A percentile compares a stretch with the other conserved stretches of the same genome.
These are phyloP conservation scores for Coboldia fuscipes DNA, from an alignment of 1,140 invertebrate genomes.

Conservation along the genomic window DNA sequence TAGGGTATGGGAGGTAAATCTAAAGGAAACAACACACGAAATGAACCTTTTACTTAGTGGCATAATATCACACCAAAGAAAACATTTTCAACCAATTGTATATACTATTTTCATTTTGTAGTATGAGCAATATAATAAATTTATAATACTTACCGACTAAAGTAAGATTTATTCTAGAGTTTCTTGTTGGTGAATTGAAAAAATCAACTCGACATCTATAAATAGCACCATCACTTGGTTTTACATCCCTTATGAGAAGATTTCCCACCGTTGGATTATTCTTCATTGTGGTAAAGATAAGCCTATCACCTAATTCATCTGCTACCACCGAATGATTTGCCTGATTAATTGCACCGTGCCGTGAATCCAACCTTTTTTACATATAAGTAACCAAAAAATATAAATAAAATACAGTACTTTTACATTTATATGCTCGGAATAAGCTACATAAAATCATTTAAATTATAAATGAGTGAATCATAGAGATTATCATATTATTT, in stretches of 20 bases:
- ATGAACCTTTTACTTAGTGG: no score
- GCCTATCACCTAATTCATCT: slow-evolving; percentile 46
- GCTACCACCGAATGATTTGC: slow-evolving; percentile 50
- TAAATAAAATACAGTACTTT: neutral
- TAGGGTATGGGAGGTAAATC: no score
- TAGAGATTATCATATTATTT: no score
- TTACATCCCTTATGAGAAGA: slow-evolving; percentile 48
- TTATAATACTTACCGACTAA: slow-evolving; percentile 65
- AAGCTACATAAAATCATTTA: no score
- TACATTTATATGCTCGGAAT: neutral
- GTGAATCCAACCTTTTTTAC: slow-evolving; percentile 44
- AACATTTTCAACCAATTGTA: no score
- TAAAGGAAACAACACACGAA: no score
- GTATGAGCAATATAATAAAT: no score
- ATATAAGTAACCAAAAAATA: neutral
- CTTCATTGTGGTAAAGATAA: slow-evolving; percentile 50
- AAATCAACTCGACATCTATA: slow-evolving; percentile 73
- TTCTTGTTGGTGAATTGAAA: slow-evolving; percentile 60
- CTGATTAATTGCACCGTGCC: slow-evolving; percentile 31
- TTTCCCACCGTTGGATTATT: slow-evolving; percentile 41
- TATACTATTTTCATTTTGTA: no score
- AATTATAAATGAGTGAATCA: no score
- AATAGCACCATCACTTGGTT: slow-evolving; percentile 47
- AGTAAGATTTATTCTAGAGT: slow-evolving; percentile 63
- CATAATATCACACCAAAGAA: no score